Evolutionary conservation across 1,140 invertebrate species (phyloP).

Genomic region (Theocolax elegans): DNA sequence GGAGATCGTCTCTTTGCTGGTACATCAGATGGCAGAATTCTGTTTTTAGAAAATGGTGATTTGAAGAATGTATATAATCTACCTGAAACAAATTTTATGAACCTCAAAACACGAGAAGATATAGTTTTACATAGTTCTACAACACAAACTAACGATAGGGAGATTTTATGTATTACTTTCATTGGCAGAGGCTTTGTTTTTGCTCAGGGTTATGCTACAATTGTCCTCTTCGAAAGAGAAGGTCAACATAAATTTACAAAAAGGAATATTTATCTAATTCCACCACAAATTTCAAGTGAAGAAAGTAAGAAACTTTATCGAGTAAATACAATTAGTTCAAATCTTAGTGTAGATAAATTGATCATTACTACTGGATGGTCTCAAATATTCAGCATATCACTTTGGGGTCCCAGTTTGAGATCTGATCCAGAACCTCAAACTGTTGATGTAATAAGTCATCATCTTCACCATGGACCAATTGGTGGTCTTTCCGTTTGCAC

Average conservation of each 20-base stretch:
- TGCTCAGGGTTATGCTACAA: slow-evolving; percentile 70
- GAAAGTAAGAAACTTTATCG: slow-evolving; percentile 61
- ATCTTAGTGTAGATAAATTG: slow-evolving; percentile 69
- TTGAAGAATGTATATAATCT: slow-evolving; percentile 74
- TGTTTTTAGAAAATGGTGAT: slow-evolving; percentile 84
- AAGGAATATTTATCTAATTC: slow-evolving; percentile 71
- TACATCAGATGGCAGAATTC: slow-evolving; percentile 76
- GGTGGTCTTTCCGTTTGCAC: slow-evolving; percentile 82
- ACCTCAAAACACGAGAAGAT: slow-evolving; percentile 66
- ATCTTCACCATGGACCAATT: slow-evolving; percentile 84
- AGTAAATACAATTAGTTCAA: slow-evolving; percentile 70
- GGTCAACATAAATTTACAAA: slow-evolving; percentile 72
- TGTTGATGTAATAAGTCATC: slow-evolving; percentile 73
- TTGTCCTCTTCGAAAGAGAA: slow-evolving; percentile 76
- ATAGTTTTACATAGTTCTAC: slow-evolving; percentile 43
- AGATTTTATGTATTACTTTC: slow-evolving; percentile 66
- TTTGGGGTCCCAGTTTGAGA: slow-evolving; percentile 68
- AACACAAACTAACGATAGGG: slow-evolving; percentile 51
- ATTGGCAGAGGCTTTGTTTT: slow-evolving; percentile 74
- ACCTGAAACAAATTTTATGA: slow-evolving; percentile 68
- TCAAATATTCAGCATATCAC: slow-evolving; percentile 71
- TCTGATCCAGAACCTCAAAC: slow-evolving; percentile 56
- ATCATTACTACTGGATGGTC: slow-evolving; percentile 73
- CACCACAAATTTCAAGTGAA: slow-evolving; percentile 59
- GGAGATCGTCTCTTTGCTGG: slow-evolving; percentile 81